Evolutionary conservation across 1,140 invertebrate species (phyloP), one percentile per base, ranked within the genome.

Genomic region (Linepithema humile): DNA sequence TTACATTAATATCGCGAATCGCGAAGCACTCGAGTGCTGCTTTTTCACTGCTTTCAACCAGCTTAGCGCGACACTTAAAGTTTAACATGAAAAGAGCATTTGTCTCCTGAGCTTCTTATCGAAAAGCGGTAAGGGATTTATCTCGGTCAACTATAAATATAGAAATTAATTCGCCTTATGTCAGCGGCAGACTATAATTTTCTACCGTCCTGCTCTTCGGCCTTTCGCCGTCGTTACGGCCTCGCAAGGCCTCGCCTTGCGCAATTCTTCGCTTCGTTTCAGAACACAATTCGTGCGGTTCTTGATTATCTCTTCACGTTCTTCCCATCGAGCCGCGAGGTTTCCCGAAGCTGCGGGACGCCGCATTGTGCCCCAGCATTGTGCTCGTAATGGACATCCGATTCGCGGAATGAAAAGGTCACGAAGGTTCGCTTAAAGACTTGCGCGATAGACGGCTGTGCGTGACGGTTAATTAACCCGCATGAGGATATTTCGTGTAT

Each of bases 111-210:
- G 29, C 1, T 78, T 55, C 32, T 23, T 26, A 57, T 4, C 12
- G 15, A 57, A 23, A 5, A 17, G 12, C 7, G 6, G n/a, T 23
- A 64, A 85, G 53, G 2, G n/a, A 9, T 20, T 23, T 32, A 53
- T 17, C 17, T 29, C 10, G 64, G 32, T 45, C 43, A 50, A 70
- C 40, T 65, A 70, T 82, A 77, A 48, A 57, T n/a, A 43, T 57
- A 72, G 43, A 83, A 77, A 87, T 87, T 84, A 87, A 87, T 87
- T 45, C 40, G 35, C 69, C 65, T 50, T 72, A 23, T 50, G 50
- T 78, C 70, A 75, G 29, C 40, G 35, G 12, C 62, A 59, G 53
- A 78, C 50, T 64, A 45, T 57, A 84, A 87, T 87, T 87, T 87
- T 77, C 80, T 55, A 40, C 35, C 15, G 9, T 17, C 7, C 26